phyloP scores from a whole-genome alignment of 2,888 invertebrate species.

The Meta bourneti region DNA sequence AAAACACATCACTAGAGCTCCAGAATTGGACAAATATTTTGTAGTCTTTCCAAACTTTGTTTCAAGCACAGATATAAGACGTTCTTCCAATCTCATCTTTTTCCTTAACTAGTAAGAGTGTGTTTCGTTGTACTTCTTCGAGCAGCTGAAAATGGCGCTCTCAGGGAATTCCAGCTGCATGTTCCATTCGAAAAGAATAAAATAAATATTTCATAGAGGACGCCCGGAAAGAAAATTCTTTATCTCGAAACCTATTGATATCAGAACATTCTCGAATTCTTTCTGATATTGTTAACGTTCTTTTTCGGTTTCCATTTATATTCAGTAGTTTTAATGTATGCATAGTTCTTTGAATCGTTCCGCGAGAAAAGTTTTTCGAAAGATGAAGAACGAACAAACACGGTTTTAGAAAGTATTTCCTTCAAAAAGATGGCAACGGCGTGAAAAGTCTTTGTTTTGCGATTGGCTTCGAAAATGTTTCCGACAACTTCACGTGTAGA shows the following conservation, averaged over 20 bases:
- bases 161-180: not conserved
- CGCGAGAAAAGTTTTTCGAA: not conserved
- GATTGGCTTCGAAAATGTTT: not conserved
- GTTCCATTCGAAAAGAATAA: not conserved
- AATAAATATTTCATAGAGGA: not conserved
- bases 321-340: not conserved
- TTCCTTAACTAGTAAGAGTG: not conserved
- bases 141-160: not conserved
- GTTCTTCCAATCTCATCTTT: not conserved
- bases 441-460: not conserved
- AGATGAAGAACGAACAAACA: not conserved
- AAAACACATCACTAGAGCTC: too few species aligned
- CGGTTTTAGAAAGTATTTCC: not conserved
- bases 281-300: not conserved
- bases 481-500: not conserved
- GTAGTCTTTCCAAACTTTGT: too few species aligned
- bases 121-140: not conserved
- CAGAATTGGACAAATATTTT: too few species aligned
- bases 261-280: not conserved
- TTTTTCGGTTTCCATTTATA: not conserved
- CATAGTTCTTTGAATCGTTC: not conserved
- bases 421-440: not conserved
- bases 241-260: not conserved
- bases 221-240: not conserved
- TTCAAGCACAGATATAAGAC: not conserved